A percentile compares a stretch with the other conserved stretches of the same genome.
Evolutionary conservation across 2,113 vertebrate species (phyloP).

Genomic region (Pitta sordida): DNA sequence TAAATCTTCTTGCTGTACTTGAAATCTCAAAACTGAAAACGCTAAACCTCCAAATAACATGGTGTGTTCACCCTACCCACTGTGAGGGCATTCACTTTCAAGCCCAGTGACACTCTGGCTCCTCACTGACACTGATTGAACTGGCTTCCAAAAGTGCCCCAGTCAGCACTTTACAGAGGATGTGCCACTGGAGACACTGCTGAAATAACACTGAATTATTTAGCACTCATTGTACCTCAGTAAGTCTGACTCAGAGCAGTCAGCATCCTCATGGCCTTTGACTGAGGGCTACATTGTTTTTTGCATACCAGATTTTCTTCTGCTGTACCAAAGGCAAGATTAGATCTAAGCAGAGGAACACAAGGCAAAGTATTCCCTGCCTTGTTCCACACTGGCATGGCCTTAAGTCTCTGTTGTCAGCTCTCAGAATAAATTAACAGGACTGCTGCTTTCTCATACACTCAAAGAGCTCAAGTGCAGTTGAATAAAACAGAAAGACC

Average conservation of each 20-base stretch:
- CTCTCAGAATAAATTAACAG: background rate
- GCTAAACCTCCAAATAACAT: background rate
- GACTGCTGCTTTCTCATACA: background rate
- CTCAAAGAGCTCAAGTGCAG: background rate
- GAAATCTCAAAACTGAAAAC: background rate
- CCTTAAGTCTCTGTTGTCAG: background rate
- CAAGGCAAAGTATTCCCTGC: background rate
- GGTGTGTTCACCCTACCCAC: background rate
- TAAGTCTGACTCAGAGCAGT: background rate
- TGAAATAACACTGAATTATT: conserved; percentile 47
- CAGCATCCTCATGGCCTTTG: background rate
- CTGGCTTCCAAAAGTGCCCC: background rate
- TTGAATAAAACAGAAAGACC: background rate
- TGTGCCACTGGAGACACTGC: background rate
- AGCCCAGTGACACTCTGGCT: background rate
- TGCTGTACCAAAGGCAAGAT: background rate
- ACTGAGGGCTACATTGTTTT: background rate
- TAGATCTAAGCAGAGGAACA: background rate
- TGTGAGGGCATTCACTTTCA: background rate
- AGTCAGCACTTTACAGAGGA: background rate
- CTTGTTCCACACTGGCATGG: background rate
- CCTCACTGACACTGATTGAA: background rate
- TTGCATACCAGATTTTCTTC: background rate
- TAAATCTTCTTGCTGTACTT: background rate
- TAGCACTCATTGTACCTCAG: conserved; percentile 3